phyloP scores from a whole-genome alignment of 2,113 vertebrate genomes.

The Protobothrops flavoviridis region DNA sequence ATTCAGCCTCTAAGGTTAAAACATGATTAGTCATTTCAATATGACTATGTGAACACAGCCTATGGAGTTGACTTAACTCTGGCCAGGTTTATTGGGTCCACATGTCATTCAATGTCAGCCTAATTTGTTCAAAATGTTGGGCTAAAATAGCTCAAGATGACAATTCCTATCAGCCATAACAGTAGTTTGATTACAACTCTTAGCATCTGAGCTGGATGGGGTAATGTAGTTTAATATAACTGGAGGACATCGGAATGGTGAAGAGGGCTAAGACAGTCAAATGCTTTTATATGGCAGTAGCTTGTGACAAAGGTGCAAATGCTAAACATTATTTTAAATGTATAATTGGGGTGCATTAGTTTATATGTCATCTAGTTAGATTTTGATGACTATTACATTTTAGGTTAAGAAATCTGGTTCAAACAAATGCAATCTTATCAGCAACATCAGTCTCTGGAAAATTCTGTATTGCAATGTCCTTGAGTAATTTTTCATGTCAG shows the following conservation, averaged over 20 bases:
- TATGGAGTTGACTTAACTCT: background rate
- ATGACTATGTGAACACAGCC: background rate
- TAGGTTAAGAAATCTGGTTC: background rate
- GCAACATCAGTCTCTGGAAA: background rate
- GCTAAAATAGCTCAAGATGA: background rate
- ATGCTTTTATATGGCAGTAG: background rate
- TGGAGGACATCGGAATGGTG: background rate
- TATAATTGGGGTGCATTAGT: background rate
- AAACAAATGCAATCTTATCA: background rate
- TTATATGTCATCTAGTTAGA: background rate
- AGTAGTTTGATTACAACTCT: background rate
- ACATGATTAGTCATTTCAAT: background rate
- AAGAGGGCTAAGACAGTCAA: background rate
- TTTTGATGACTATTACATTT: background rate
- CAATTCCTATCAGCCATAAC: background rate
- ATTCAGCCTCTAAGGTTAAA: background rate
- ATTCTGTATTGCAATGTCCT: background rate
- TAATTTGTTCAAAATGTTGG: background rate
- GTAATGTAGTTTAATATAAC: background rate
- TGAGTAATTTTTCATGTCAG: background rate
- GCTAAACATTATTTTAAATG: background rate
- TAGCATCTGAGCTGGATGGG: background rate
- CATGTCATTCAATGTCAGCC: background rate
- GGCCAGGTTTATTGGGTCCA: background rate
- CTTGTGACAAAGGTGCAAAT: background rate